phyloP scores from a whole-genome alignment of 2,888 invertebrate species.

The Hemaris fuciformis region DNA sequence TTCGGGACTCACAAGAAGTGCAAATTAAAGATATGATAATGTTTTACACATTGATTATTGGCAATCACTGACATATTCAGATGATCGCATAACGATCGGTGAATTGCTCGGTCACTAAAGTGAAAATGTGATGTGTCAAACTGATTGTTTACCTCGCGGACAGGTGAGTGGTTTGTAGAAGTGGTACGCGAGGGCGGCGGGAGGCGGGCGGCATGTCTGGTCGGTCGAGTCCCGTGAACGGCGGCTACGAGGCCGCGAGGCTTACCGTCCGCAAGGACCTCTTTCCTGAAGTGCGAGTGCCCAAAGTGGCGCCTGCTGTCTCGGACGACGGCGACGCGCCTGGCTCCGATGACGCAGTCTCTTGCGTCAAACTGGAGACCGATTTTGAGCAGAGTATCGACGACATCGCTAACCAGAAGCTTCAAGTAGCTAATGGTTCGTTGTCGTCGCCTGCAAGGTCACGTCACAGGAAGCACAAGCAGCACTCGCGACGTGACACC shows the following conservation, averaged over 20 bases:
- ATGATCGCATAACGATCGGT: constrained; percentile 61
- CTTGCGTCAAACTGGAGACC: constrained; percentile 74
- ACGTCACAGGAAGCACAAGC: constrained; percentile 71
- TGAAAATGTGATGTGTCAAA: constrained; percentile 83
- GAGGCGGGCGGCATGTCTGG: constrained; percentile 79
- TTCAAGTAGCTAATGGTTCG: constrained; percentile 59
- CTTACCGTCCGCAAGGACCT: constrained; percentile 78
- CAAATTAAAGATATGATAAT: constrained; percentile 70
- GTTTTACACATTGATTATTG: constrained; percentile 59
- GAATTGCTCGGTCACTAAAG: constrained; percentile 72
- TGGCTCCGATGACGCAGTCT: constrained; percentile 56
- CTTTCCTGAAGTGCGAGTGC: constrained; percentile 62
- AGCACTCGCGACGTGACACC: constrained; percentile 62
- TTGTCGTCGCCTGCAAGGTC: constrained; percentile 55
- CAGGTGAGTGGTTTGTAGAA: constrained; percentile 79
- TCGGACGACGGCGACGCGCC: constrained; percentile 47
- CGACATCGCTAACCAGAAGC: constrained; percentile 68
- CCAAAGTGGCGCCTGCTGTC: constrained; percentile 44
- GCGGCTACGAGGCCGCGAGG: constrained; percentile 73
- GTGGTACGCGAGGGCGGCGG: constrained; percentile 75
- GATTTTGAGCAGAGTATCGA: constrained; percentile 79
- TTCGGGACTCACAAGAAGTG: constrained; percentile 73
- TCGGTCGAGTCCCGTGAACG: constrained; percentile 76
- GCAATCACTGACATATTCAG: constrained; percentile 63
- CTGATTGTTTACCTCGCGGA: constrained; percentile 81